Conservation (phyloP, 1,140 invertebrate genomes). For the Archegozetes longisetosus region DNA sequence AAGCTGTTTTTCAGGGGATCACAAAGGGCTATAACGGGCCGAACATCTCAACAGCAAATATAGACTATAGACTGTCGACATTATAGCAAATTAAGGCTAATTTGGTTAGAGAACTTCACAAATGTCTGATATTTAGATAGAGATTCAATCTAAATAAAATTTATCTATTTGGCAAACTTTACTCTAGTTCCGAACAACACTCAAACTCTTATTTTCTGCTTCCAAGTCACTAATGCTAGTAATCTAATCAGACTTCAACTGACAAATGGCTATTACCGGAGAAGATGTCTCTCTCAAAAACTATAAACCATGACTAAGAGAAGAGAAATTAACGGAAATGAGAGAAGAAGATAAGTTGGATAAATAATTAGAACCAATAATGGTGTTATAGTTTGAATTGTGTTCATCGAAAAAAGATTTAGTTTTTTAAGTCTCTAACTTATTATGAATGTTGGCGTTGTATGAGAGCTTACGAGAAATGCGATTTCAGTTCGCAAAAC, state of each 20-base stretch:
- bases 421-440: neutral
- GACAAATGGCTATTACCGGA: too few species aligned
- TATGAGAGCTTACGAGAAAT: too few species aligned
- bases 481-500: too few species aligned
- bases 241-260: neutral
- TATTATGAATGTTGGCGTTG: too few species aligned
- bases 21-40: too few species aligned
- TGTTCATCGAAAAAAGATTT: too few species aligned
- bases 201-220: neutral
- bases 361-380: neutral
- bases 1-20: too few species aligned
- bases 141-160: neutral
- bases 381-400: too few species aligned
- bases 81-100: neutral
- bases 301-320: neutral
- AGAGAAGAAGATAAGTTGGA: neutral
- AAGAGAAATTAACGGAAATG: neutral
- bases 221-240: too few species aligned
- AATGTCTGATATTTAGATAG: neutral
- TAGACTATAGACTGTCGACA: neutral
- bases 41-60: too few species aligned
- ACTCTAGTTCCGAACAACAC: neutral
- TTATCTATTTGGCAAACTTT: neutral
- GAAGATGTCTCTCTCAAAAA: neutral
- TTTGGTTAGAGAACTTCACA: neutral